phyloP scores from a whole-genome alignment of 2,113 vertebrate species.

The Elaphurus davidianus region DNA sequence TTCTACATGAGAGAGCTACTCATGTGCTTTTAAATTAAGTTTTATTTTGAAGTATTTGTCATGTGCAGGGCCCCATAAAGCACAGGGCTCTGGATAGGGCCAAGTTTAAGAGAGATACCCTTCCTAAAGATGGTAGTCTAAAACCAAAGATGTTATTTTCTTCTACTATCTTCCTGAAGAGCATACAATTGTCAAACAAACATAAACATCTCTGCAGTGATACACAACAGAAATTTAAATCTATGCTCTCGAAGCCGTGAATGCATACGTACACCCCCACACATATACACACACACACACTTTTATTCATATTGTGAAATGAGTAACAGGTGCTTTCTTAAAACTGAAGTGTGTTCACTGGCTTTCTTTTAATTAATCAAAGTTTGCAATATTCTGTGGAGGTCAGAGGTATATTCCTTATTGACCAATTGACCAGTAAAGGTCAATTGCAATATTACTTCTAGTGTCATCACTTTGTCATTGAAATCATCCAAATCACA shows the following conservation, averaged over 20 bases:
- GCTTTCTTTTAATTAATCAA: slow-evolving; percentile 50
- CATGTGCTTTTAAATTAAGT: background rate
- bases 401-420: background rate
- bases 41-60: background rate
- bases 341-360: background rate
- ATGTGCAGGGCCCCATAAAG: background rate
- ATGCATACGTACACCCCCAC: background rate
- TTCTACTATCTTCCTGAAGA: background rate
- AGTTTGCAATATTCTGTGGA: slow-evolving; percentile 15
- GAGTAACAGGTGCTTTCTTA: background rate
- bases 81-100: background rate
- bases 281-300: background rate
- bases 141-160: background rate
- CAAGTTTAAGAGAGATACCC: background rate
- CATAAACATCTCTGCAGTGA: background rate
- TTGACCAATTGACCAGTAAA: slow-evolving; percentile 59
- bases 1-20: background rate
- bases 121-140: background rate
- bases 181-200: background rate
- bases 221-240: background rate
- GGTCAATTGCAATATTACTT: background rate
- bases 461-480: background rate
- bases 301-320: slow-evolving; percentile 14
- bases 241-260: background rate
- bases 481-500: slow-evolving; percentile 37